Conservation (phyloP, 2,113 vertebrate genomes). For the Grus americana region DNA sequence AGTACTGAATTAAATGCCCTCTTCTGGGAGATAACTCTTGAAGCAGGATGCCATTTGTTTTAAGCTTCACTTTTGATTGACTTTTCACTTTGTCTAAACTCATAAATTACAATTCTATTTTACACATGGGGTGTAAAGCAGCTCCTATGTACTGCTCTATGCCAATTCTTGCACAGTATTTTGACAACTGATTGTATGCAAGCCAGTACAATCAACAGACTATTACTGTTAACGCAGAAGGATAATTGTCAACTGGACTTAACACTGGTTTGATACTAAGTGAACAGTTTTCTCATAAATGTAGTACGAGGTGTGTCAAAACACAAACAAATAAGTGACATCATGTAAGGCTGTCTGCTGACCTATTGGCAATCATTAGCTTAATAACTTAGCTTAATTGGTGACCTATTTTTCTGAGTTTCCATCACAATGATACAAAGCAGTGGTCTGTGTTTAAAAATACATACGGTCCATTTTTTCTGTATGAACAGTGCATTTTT, state of each 20-base stretch:
- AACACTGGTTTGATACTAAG: neutral
- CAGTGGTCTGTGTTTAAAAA: neutral
- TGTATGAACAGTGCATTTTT: neutral
- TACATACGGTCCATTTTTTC: neutral
- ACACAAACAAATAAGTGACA: neutral
- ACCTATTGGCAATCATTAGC: neutral
- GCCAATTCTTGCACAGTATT: neutral
- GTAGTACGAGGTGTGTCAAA: neutral
- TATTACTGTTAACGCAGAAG: neutral
- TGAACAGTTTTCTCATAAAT: neutral
- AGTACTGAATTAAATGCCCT: neutral
- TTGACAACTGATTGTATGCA: neutral
- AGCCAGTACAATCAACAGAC: conserved; percentile 5
- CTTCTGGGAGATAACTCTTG: neutral
- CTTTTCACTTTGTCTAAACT: conserved; percentile 20
- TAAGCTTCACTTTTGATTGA: neutral
- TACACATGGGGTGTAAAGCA: neutral
- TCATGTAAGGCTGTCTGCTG: neutral
- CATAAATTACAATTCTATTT: neutral
- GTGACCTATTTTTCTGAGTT: neutral
- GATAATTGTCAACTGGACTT: conserved; percentile 12
- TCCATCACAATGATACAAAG: neutral
- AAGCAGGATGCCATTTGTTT: neutral
- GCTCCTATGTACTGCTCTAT: neutral
- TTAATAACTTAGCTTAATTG: neutral